Evolutionary conservation across 2,113 vertebrate species (phyloP).

Genomic region (Hypanus sabinus): DNA sequence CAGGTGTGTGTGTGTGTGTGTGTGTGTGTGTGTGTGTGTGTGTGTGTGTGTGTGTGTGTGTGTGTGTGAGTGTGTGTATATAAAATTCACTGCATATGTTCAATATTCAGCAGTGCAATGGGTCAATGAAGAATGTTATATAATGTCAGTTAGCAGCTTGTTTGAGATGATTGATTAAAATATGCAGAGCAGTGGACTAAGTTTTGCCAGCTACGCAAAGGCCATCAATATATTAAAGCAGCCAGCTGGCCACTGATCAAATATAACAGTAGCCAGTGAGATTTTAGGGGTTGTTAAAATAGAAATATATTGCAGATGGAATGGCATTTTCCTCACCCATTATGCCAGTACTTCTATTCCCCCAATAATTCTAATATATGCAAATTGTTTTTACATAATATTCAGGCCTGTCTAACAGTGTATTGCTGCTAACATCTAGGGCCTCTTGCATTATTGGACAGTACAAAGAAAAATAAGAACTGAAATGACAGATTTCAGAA

Average conservation of each 20-base stretch:
- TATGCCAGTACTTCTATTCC: background rate
- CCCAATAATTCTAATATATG: background rate
- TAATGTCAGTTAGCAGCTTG: background rate
- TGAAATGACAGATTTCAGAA: no score
- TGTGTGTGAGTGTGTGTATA: no score
- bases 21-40: no score
- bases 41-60: no score
- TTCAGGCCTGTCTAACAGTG: background rate
- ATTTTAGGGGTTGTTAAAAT: constrained; percentile 16
- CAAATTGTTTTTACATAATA: background rate
- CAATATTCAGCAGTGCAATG: constrained; percentile 1
- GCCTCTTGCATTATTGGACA: background rate
- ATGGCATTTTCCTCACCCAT: background rate
- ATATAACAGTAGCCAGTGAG: constrained; percentile 29
- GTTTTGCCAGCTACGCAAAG: constrained; percentile 1
- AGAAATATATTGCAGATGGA: background rate
- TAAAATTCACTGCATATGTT: background rate
- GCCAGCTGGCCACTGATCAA: background rate
- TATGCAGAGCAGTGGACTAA: background rate
- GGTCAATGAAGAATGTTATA: background rate
- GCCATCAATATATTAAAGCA: constrained; percentile 10
- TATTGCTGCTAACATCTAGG: background rate
- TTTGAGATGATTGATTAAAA: background rate
- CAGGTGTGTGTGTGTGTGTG: no score
- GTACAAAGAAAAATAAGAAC: no score